phyloP scores from a whole-genome alignment of 2,888 invertebrate genomes.

The Sicus ferrugineus region DNA sequence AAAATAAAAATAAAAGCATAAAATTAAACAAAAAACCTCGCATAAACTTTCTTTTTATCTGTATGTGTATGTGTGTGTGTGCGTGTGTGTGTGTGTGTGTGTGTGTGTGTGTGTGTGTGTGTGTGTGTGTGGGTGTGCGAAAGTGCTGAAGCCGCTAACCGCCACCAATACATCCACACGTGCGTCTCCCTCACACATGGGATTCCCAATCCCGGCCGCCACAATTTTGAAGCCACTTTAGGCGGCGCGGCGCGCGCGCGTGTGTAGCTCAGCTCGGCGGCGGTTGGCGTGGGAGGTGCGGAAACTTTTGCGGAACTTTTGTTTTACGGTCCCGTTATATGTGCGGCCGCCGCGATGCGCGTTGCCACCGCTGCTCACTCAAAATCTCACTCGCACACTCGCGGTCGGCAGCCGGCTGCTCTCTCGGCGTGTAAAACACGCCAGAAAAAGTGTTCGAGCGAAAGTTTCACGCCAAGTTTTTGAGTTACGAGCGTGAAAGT shows the following conservation, averaged over 20 bases:
- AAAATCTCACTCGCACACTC: constrained; percentile 48
- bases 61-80: constrained; percentile 4
- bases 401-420: neutral
- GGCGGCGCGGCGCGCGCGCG: neutral
- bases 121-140: neutral
- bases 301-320: constrained; percentile 26
- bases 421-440: neutral
- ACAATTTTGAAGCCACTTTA: constrained; percentile 12
- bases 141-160: constrained; percentile 6
- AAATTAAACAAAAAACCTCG: neutral
- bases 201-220: neutral
- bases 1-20: neutral
- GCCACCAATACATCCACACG: constrained; percentile 3
- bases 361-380: constrained; percentile 45
- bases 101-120: neutral
- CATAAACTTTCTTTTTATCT: constrained; percentile 7
- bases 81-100: neutral
- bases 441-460: constrained; percentile 44
- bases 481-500: constrained; percentile 60
- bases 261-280: neutral
- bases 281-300: neutral
- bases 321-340: constrained; percentile 58
- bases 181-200: constrained; percentile 11
- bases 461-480: constrained; percentile 60
- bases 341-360: constrained; percentile 30